Conservation (phyloP, 2,797 vertebrate species). For the Muscicapa striata region DNA sequence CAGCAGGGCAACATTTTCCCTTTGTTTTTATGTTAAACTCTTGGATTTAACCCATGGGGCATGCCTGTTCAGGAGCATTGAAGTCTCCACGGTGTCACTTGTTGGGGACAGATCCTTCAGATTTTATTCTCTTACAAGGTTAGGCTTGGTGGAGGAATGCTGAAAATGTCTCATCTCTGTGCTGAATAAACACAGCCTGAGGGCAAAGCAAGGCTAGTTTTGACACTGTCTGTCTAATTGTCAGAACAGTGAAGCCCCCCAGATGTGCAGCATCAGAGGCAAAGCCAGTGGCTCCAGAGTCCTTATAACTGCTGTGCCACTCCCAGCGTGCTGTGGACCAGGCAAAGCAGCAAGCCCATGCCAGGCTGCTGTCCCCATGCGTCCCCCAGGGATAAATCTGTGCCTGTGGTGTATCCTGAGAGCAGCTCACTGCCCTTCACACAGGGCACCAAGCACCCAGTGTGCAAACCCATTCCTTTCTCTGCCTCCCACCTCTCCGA, state of each 20-base stretch:
- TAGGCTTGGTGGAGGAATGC: not conserved
- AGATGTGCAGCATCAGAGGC: not conserved
- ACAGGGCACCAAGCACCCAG: not conserved
- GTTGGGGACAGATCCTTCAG: not conserved
- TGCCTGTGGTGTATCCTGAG: not conserved
- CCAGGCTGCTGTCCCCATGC: not conserved
- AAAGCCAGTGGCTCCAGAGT: not conserved
- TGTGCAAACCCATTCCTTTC: not conserved
- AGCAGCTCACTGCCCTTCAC: not conserved
- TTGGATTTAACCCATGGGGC: not conserved
- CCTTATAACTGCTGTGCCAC: not conserved
- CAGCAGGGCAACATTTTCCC: not conserved
- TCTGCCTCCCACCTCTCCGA: not conserved
- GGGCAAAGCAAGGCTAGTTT: not conserved
- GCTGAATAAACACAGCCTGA: conserved; percentile 8
- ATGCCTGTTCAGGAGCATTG: not conserved
- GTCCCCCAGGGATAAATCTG: not conserved
- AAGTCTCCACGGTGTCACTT: not conserved
- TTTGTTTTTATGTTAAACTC: not conserved
- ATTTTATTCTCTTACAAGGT: conserved; percentile 22
- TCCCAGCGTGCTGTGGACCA: not conserved
- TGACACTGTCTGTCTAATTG: conserved; percentile 1
- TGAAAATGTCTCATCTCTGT: conserved; percentile 35
- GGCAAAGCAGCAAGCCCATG: not conserved
- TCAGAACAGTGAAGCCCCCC: not conserved